Evolutionary conservation across 2,113 vertebrate genomes (phyloP).

Genomic region (Otus sunia): DNA sequence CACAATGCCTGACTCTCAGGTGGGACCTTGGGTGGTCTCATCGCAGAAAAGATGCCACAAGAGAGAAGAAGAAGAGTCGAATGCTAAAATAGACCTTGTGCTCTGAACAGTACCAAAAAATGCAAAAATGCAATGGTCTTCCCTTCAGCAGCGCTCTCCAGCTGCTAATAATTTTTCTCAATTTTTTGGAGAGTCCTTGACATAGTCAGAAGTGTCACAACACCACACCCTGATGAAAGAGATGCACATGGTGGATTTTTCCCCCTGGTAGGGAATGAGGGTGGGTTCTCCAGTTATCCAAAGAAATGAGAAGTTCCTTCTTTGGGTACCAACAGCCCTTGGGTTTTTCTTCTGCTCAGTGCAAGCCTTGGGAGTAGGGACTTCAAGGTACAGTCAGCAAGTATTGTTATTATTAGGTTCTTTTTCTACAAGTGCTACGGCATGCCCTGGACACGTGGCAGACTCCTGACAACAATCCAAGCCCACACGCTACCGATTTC

Average conservation of each 20-base stretch:
- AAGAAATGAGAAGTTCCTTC: background rate
- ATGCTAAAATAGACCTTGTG: background rate
- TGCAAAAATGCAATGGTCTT: rapidly evolving
- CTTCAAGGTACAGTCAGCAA: background rate
- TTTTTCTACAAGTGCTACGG: background rate
- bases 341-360: background rate
- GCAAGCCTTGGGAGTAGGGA: background rate
- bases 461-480: background rate
- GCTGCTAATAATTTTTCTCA: background rate
- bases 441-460: rapidly evolving
- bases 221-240: background rate
- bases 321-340: rapidly evolving
- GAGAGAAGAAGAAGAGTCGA: background rate
- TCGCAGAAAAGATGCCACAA: background rate
- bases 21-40: background rate
- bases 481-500: background rate
- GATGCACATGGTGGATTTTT: background rate
- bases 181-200: background rate
- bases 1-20: rapidly evolving
- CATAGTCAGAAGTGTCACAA: background rate
- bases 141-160: background rate
- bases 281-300: background rate
- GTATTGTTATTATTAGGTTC: too few relatives aligned
- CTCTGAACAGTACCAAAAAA: background rate
- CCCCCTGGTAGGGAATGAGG: background rate